These are phyloP conservation scores for Argyra leucocephala DNA, from an alignment of 2,888 invertebrate species.

Conservation along the genomic window DNA sequence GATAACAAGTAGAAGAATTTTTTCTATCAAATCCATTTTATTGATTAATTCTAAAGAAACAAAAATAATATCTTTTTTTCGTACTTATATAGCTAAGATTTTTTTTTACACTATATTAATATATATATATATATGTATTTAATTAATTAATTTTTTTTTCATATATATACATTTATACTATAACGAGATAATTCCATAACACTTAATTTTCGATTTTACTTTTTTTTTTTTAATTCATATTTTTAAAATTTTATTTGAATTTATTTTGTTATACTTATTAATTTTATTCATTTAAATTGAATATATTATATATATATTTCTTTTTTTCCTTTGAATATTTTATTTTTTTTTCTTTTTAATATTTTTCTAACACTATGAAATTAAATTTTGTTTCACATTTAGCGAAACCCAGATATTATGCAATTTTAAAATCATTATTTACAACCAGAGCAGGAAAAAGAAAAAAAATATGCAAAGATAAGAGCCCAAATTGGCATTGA, in stretches of 20 bases:
- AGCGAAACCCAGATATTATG: conserved; percentile 6
- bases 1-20: background rate
- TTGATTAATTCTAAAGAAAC: background rate
- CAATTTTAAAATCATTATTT: conserved; percentile 6
- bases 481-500: background rate
- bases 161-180: background rate
- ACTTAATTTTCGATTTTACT: background rate
- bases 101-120: background rate
- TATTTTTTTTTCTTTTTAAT: background rate
- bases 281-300: no score
- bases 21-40: conserved; percentile 6
- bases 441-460: background rate
- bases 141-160: background rate
- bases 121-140: background rate
- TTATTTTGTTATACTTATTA: no score
- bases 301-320: background rate
- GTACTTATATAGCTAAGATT: background rate
- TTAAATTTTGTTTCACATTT: background rate
- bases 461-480: background rate
- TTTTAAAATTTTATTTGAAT: no score
- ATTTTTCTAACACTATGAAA: background rate
- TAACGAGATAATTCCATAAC: conserved; percentile 1
- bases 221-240: background rate
- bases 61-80: no score
- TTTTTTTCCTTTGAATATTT: background rate